These are phyloP conservation scores for Drosophila pseudotakahashii DNA, from an alignment of 2,888 invertebrate genomes.

Conservation along the genomic window DNA sequence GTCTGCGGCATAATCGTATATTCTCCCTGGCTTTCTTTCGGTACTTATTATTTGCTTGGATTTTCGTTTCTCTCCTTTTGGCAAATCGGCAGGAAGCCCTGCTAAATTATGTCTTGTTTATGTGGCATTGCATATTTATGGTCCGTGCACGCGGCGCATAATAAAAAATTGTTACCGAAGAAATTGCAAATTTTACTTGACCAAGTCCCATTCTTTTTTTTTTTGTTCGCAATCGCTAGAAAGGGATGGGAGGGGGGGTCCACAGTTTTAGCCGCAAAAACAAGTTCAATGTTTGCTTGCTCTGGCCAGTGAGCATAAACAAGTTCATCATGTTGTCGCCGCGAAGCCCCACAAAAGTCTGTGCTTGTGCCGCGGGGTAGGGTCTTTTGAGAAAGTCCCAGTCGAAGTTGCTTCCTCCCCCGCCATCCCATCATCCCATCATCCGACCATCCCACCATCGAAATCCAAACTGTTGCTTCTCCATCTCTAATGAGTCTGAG, in stretches of 20 bases:
- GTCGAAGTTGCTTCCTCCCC: constrained; percentile 44
- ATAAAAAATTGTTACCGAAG: constrained; percentile 68
- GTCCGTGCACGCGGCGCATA: constrained; percentile 56
- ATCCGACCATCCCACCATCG: not conserved
- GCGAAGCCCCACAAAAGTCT: constrained; percentile 72
- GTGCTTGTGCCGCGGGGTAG: constrained; percentile 49
- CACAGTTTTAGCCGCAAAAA: constrained; percentile 49
- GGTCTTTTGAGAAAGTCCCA: constrained; percentile 64
- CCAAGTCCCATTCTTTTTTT: constrained; percentile 51
- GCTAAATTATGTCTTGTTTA: constrained; percentile 80
- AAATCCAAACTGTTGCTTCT: constrained; percentile 29
- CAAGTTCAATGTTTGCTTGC: constrained; percentile 79
- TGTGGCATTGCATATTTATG: constrained; percentile 78
- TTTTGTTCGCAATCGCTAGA: not conserved
- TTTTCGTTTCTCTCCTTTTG: constrained; percentile 53
- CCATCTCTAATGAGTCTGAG: constrained; percentile 56
- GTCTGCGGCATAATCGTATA: constrained; percentile 80
- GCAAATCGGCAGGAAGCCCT: constrained; percentile 79
- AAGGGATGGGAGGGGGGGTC: not conserved
- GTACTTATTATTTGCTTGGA: constrained; percentile 73
- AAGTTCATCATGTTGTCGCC: constrained; percentile 57
- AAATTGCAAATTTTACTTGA: constrained; percentile 73
- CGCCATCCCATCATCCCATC: not conserved
- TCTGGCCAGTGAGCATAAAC: constrained; percentile 60
- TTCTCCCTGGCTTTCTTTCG: constrained; percentile 57